phyloP scores from a whole-genome alignment of 2,888 invertebrate species.

The Mythimna impura region DNA sequence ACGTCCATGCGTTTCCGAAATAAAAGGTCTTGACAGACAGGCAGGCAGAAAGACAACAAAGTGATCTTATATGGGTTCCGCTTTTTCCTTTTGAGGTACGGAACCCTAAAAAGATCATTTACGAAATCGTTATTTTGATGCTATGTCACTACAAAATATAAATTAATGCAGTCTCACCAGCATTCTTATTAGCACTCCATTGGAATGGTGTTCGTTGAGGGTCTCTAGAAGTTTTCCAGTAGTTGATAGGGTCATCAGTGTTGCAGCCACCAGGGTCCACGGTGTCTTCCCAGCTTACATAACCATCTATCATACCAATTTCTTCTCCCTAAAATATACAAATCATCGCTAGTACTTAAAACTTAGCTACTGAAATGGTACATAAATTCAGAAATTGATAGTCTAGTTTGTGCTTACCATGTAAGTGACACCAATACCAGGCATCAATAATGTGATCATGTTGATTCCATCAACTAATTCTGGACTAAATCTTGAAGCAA shows the following conservation, averaged over 20 bases:
- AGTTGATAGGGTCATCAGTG: conserved; percentile 90
- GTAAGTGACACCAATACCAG: conserved; percentile 96
- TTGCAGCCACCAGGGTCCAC: conserved; percentile 91
- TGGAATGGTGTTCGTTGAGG: conserved; percentile 95
- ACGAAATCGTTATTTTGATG: not conserved
- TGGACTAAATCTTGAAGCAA: conserved; percentile 93
- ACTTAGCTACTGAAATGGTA: not conserved
- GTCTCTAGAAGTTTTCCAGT: conserved; percentile 91
- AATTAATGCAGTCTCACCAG: conserved; percentile 83
- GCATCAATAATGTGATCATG: conserved; percentile 95
- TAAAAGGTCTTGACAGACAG: too few species aligned
- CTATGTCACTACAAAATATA: not conserved
- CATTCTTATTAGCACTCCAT: conserved; percentile 92
- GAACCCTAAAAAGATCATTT: too few species aligned
- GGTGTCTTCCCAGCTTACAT: conserved; percentile 90
- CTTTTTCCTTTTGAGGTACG: too few species aligned
- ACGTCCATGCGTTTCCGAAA: too few species aligned
- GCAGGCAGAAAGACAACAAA: too few species aligned
- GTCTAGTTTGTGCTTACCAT: conserved; percentile 87
- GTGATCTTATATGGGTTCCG: too few species aligned
- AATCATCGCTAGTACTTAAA: not conserved
- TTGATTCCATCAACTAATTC: conserved; percentile 94
- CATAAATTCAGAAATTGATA: not conserved
- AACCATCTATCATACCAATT: conserved; percentile 92
- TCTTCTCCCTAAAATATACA: conserved; percentile 92